Base-by-base conservation (phyloP, 37 sponge, comb jelly and placozoan species). In the Bolinopsis microptera region DNA sequence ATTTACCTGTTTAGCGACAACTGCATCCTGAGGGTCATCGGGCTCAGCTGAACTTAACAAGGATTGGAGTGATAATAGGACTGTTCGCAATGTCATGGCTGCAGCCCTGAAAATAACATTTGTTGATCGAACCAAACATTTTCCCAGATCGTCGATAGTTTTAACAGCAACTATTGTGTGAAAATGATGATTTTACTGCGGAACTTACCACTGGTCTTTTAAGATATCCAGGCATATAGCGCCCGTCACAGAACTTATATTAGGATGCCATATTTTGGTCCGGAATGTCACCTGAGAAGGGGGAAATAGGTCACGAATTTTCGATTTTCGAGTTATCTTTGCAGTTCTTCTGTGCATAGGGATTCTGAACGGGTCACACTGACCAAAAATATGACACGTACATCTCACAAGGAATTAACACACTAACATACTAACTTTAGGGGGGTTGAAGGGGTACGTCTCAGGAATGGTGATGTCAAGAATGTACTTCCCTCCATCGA, bases 201-300 rank as follows among this genome's bases (percentile, higher is more conserved):
- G 26, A 92, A 48, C 98, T 95, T 76, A 96, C 99, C 99, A 98
- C 69, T 98, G 97, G 92, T 97, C 97, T 76, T 95, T 96, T 31
- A 98, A 83, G 33, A 98, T 98, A 88, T 98, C 99, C 68, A 98
- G 75, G 76, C 99, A 98, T 16, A 98, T 98, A 21, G 99, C 97
- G 26, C 99, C 99, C 8, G 99, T 98, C 68, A 96, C 99, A 39
- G 99, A 98, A 38, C 99, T 98, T 93, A 98, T 98, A 93, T 98
- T 98, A 27, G 99, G 99, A 93, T 97, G 99, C 99, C 99, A 98
- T n/a, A 98, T 98, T 69, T 95, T 96, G 0, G 99, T 98, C 0
- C 92, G 32, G 83, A 98, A 98, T 28, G 95, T 95, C 3, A 98
- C 97, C 98, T 98, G 95, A 0, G 40, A 33, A 8, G 67, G 0